Conservation (phyloP, 2,797 vertebrate genomes). For the Aeoliscus strigatus region DNA sequence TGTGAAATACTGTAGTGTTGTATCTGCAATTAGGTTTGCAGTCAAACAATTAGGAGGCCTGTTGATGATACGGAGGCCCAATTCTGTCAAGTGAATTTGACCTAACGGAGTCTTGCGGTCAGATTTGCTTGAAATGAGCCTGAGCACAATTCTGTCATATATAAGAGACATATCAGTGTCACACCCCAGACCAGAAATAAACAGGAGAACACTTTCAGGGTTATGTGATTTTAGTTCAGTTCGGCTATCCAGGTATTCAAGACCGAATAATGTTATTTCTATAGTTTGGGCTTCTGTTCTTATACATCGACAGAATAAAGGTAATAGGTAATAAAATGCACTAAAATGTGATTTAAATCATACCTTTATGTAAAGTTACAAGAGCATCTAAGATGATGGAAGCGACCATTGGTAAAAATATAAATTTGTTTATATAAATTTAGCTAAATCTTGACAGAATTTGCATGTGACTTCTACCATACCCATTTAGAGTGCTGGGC, state of each 20-base stretch:
- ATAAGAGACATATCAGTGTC: slow-evolving; percentile 45
- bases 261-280: slow-evolving; percentile 35
- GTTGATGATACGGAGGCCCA: slow-evolving; percentile 30
- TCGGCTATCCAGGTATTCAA: slow-evolving; percentile 49
- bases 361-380: slow-evolving; percentile 5
- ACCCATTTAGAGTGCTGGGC: neutral
- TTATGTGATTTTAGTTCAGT: slow-evolving; percentile 46
- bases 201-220: slow-evolving; percentile 28
- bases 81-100: slow-evolving; percentile 38
- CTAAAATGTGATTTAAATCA: slow-evolving; percentile 14
- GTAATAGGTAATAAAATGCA: slow-evolving; percentile 7
- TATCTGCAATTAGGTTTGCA: slow-evolving; percentile 10
- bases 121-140: slow-evolving; percentile 47
- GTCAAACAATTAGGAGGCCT: slow-evolving; percentile 23
- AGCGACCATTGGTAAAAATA: slow-evolving; percentile 2
- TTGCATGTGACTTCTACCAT: neutral
- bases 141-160: slow-evolving; percentile 33
- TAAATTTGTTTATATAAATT: neutral
- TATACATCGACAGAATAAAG: slow-evolving; percentile 24
- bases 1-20: slow-evolving; percentile 3
- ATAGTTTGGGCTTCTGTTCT: slow-evolving; percentile 30
- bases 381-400: neutral
- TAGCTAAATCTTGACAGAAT: slow-evolving; percentile 3
- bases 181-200: slow-evolving; percentile 50
- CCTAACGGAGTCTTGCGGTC: slow-evolving; percentile 48